phyloP scores from a whole-genome alignment of 64 coral and sea anemone species.

The Anthopleura sola region DNA sequence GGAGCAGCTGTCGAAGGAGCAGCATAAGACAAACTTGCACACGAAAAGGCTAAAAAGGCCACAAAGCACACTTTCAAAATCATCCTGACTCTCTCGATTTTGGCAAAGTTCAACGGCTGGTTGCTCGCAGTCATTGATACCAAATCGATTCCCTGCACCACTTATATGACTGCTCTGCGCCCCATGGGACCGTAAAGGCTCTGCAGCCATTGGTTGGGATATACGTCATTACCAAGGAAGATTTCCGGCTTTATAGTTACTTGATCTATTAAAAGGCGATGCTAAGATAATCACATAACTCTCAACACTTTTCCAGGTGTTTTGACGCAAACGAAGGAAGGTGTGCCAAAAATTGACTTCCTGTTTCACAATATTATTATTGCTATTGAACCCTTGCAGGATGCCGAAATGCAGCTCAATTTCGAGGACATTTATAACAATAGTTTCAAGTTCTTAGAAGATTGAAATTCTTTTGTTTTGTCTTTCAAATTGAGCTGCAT shows the following conservation, averaged over 20 bases:
- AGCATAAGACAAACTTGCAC: not conserved
- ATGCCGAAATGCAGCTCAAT: too few species aligned
- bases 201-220: not conserved
- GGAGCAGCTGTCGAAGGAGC: not conserved
- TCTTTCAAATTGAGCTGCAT: too few species aligned
- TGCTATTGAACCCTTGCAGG: too few species aligned
- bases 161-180: not conserved
- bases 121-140: too few species aligned
- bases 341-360: not conserved
- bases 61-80: not conserved
- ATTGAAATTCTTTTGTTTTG: too few species aligned
- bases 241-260: conserved; percentile 16
- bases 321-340: not conserved
- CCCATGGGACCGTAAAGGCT: not conserved
- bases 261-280: not conserved
- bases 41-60: not conserved
- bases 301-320: not conserved
- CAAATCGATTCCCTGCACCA: not conserved
- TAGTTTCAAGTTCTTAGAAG: too few species aligned
- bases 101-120: not conserved
- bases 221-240: not conserved
- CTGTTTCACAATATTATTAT: not conserved
- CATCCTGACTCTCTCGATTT: not conserved
- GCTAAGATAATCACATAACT: not conserved
- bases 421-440: too few species aligned